Percentiles rank a stretch among this genome's conserved stretches.
phyloP scores from a whole-genome alignment of 2,113 vertebrate genomes.

The Nothobranchius furzeri region DNA sequence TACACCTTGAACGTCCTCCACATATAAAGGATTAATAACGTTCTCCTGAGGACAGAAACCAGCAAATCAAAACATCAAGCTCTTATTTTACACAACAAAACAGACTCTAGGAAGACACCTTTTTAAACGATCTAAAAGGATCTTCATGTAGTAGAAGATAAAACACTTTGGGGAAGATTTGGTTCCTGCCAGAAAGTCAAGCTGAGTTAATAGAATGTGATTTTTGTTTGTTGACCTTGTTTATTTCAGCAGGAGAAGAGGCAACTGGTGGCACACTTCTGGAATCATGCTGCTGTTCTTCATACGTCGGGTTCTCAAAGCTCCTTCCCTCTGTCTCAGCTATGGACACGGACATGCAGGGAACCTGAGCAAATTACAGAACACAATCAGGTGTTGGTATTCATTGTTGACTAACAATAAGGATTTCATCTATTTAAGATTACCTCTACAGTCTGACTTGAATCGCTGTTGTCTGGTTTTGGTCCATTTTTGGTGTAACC shows the following conservation, averaged over 20 bases:
- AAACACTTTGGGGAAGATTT: background rate
- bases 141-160: too few species aligned
- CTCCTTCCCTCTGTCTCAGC: conserved; percentile 26
- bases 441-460: conserved; percentile 5
- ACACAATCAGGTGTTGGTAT: background rate
- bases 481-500: conserved; percentile 12
- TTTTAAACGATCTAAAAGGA: too few species aligned
- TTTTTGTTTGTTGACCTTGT: conserved; percentile 45
- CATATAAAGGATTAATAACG: conserved; percentile 55
- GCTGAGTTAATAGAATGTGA: conserved; percentile 4
- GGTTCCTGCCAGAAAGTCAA: background rate
- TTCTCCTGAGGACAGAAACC: conserved; percentile 32
- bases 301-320: conserved; percentile 73
- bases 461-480: background rate
- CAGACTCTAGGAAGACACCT: too few species aligned
- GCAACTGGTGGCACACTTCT: background rate
- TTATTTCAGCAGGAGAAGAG: conserved; percentile 17
- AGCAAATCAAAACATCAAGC: background rate
- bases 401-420: background rate
- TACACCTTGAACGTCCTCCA: conserved; percentile 29
- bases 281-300: conserved; percentile 1
- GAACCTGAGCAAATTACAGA: conserved; percentile 50
- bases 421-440: conserved; percentile 3
- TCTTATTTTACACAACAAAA: too few species aligned
- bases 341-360: conserved; percentile 48